A percentile compares a stretch with the other conserved stretches of the same genome.
Conservation (phyloP, 2,797 vertebrate species). For the Momotus momota region DNA sequence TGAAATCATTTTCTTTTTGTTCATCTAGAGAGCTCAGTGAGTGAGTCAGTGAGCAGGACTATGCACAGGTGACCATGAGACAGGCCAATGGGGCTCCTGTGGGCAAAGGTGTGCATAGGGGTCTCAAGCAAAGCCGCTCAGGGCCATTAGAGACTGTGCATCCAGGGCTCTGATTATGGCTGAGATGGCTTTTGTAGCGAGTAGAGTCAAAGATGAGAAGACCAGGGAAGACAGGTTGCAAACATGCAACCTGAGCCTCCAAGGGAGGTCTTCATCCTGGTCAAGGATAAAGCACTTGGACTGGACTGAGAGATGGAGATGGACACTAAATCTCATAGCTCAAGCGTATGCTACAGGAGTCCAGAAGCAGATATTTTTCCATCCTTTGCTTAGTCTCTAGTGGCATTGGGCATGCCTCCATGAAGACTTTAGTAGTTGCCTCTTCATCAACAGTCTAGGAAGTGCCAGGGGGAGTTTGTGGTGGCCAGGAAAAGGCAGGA, state of each 20-base stretch:
- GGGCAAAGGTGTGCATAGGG: no score
- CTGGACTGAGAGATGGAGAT: not conserved
- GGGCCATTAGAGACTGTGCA: not conserved
- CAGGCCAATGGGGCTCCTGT: rapidly evolving
- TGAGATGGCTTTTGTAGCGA: not conserved
- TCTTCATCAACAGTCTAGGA: not conserved
- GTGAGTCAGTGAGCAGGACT: not conserved
- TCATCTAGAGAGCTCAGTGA: not conserved
- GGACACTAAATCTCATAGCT: not conserved
- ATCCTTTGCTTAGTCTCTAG: not conserved
- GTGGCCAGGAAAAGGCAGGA: not conserved
- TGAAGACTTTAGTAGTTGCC: not conserved
- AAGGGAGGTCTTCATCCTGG: not conserved
- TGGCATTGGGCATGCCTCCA: not conserved
- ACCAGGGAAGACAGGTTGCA: not conserved
- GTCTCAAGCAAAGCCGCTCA: rapidly evolving
- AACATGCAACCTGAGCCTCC: not conserved
- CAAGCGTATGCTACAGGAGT: not conserved
- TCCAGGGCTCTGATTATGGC: rapidly evolving
- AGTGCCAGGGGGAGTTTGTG: rapidly evolving
- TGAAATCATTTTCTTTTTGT: not conserved
- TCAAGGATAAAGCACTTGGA: not conserved
- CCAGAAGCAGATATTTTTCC: not conserved
- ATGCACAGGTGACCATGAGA: not conserved
- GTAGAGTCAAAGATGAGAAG: not conserved